Percentiles rank a stretch among this genome's conserved stretches.
Evolutionary conservation across 2,888 invertebrate genomes (phyloP).

Genomic region (Selenia dentaria): DNA sequence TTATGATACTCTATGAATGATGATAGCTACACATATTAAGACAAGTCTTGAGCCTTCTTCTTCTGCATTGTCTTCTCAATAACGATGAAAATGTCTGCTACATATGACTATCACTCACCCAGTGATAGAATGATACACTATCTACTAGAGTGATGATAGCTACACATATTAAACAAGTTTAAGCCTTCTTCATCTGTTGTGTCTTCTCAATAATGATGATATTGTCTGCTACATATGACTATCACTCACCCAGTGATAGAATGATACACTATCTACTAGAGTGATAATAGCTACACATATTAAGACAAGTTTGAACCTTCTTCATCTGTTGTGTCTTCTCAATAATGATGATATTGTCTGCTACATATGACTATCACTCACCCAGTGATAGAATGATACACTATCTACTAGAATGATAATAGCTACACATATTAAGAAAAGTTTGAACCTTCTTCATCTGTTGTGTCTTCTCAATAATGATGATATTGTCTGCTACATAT

Average conservation of each 20-base stretch:
- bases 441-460: not conserved
- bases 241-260: slow-evolving; percentile 31
- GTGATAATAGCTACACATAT: slow-evolving; percentile 17
- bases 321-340: not conserved
- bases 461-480: not conserved
- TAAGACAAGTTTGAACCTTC: not conserved
- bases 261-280: slow-evolving; percentile 26
- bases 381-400: slow-evolving; percentile 27
- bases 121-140: slow-evolving; percentile 32
- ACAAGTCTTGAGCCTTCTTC: not conserved
- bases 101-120: slow-evolving; percentile 19
- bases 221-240: slow-evolving; percentile 4
- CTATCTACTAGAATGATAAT: slow-evolving; percentile 20
- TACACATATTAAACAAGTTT: slow-evolving; percentile 10
- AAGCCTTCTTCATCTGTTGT: not conserved
- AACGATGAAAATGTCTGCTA: slow-evolving; percentile 6
- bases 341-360: slow-evolving; percentile 3
- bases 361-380: slow-evolving; percentile 14
- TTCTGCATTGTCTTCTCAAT: not conserved
- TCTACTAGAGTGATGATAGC: slow-evolving; percentile 27
- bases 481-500: slow-evolving; percentile 7
- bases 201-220: not conserved
- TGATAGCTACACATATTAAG: slow-evolving; percentile 13
- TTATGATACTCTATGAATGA: slow-evolving; percentile 13
- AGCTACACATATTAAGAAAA: not conserved